These are phyloP conservation scores for Halocynthia roretzi DNA, from an alignment of 23 tunicate genomes.

Conservation along the genomic window DNA sequence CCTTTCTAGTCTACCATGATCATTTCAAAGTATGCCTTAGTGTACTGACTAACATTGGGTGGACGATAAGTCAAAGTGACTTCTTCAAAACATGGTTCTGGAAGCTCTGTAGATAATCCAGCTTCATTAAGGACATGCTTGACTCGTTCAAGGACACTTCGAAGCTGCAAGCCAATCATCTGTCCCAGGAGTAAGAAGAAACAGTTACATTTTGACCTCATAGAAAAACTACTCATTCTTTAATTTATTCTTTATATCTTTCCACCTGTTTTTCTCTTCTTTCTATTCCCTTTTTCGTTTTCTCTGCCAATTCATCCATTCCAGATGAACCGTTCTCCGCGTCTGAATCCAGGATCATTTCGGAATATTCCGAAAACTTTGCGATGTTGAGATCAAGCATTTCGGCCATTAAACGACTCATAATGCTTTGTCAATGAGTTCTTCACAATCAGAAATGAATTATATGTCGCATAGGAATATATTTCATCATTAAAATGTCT, in stretches of 20 bases:
- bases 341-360: background rate
- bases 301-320: background rate
- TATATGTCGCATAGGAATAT: no score
- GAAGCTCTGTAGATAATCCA: constrained; percentile 44
- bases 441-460: no score
- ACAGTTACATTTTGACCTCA: no score
- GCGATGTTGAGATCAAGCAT: constrained; percentile 27
- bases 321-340: background rate
- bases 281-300: constrained; percentile 3
- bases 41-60: background rate
- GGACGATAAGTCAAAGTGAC: constrained; percentile 6
- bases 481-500: no score
- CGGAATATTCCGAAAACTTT: background rate
- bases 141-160: constrained; percentile 30
- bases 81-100: constrained; percentile 26
- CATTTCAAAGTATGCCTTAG: background rate
- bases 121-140: constrained; percentile 26
- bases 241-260: no score
- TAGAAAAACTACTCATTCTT: no score
- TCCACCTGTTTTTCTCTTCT: constrained; percentile 16
- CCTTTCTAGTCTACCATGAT: background rate
- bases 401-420: constrained; percentile 59
- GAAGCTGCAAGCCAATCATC: constrained; percentile 12
- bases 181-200: background rate
- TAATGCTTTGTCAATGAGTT: background rate